Base-by-base conservation (phyloP, 2,888 invertebrate genomes). In the Zhuqinia jingwanae region DNA sequence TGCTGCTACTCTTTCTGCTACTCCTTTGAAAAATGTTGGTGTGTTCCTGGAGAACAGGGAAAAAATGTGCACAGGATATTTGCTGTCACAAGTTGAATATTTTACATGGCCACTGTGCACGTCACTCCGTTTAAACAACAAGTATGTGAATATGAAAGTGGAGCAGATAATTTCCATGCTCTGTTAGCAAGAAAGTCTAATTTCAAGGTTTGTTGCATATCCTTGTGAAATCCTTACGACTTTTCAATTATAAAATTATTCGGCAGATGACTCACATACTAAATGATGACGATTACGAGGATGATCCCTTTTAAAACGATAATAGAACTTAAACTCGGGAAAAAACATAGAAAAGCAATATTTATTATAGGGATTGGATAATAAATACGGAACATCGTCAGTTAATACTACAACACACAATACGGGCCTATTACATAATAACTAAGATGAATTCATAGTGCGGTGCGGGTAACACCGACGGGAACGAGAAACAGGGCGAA, bases 71-170 rank as follows among this genome's bases (percentile, higher is more conserved):
- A 30, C 65, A 42, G 65, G 42, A 60, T 60, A 17, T 77, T 65
- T 63, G 22, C 79, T 30, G 27, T 53, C 77, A 20, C 22, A 45
- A 78, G 30, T 42, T 20, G 77, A 78, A 78, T 60, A 78, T 60
- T 78, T 60, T 78, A 79, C 79, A 65, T 65, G 65, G 65, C 50
- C 79, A 79, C 50, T 79, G 79, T 65, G 25, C 77, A 60, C 60
- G 42, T 58, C 77, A 78, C 60, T 30, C n/a, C 5, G 5, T 53
- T n/a, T 65, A 42, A 65, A 65, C 65, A 65, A 17, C 15, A 47
- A 20, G 20, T 53, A 36, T 53, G 30, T 47, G 22, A 2, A 11
- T 60, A 42, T 65, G 65, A 42, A 65, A 42, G 42, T 47, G 20
- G 2, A 10, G 27, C 2, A 50, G n/a, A 76, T n/a, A n/a, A 30